A percentile compares a stretch with the other conserved stretches of the same genome.
Conservation (phyloP, 1,140 invertebrate species). For the Drosophila ogumai region DNA sequence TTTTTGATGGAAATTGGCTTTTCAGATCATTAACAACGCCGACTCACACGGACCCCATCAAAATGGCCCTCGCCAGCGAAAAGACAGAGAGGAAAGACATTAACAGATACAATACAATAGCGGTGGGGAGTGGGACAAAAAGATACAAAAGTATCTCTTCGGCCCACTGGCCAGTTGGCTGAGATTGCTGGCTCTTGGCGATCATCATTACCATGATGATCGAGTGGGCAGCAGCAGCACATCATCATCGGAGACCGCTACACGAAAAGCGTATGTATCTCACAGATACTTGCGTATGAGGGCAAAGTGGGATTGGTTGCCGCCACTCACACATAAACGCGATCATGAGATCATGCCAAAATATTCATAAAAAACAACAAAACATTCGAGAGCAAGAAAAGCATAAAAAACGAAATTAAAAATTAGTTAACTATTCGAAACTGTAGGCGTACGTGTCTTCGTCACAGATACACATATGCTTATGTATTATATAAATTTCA, state of each 20-base stretch:
- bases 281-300: conserved; percentile 46
- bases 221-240: conserved; percentile 47
- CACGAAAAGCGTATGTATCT: conserved; percentile 40
- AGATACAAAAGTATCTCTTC: conserved; percentile 40
- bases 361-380: conserved; percentile 1
- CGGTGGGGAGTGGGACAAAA: conserved; percentile 16
- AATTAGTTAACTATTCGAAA: conserved; percentile 51
- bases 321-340: conserved; percentile 24
- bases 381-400: conserved; percentile 10
- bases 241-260: conserved; percentile 35
- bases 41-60: conserved; percentile 26
- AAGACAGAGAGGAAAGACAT: conserved; percentile 16
- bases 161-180: conserved; percentile 37
- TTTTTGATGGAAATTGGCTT: conserved; percentile 23
- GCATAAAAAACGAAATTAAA: conserved; percentile 31
- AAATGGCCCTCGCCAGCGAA: conserved; percentile 34
- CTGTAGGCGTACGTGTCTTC: conserved; percentile 68
- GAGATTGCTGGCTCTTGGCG: conserved; percentile 27
- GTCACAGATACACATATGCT: conserved; percentile 15
- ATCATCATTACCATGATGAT: conserved; percentile 48
- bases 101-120: conserved; percentile 11
- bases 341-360: conserved; percentile 59
- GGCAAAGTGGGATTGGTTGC: conserved; percentile 57
- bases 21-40: conserved; percentile 49
- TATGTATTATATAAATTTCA: conserved; percentile 43